Percentiles rank a stretch among this genome's conserved stretches.
phyloP scores from a whole-genome alignment of 2,888 invertebrate species.

The Pegoplata infirma region DNA sequence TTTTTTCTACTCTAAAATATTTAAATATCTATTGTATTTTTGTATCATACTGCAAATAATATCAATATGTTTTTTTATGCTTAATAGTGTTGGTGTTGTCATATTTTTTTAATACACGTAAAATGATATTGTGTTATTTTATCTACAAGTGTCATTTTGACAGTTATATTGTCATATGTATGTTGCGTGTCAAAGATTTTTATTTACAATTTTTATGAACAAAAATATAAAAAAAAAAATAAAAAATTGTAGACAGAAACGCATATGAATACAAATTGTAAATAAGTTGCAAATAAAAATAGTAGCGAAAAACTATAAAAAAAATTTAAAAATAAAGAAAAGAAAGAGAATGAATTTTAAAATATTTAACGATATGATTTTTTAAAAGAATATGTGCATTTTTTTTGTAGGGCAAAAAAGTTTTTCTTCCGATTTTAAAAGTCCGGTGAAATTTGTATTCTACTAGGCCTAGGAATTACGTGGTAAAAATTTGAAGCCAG shows the following conservation, averaged over 20 bases:
- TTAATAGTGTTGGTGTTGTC: conserved; percentile 26
- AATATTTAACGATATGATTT: no score
- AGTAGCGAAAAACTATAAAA: conserved; percentile 7
- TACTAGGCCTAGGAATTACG: no score
- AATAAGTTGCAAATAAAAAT: background rate
- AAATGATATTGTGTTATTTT: conserved; percentile 45
- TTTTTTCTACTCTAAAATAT: background rate
- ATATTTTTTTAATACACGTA: conserved; percentile 32
- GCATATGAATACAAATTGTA: conserved; percentile 6
- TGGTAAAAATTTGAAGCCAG: no score
- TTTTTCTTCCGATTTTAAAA: no score
- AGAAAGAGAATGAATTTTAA: no score
- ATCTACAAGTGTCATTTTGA: conserved; percentile 60
- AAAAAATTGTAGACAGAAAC: background rate
- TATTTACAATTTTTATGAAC: conserved; percentile 33
- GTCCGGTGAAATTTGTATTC: no score
- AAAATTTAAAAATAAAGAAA: no score
- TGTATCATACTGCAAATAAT: background rate
- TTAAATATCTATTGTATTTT: background rate
- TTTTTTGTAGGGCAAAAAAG: no score
- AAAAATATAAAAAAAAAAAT: background rate
- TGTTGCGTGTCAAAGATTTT: conserved; percentile 58
- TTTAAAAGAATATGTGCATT: no score
- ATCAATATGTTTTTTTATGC: background rate
- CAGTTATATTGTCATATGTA: conserved; percentile 58